phyloP scores from a whole-genome alignment of 2,888 invertebrate genomes.

The Conus canariensis region DNA sequence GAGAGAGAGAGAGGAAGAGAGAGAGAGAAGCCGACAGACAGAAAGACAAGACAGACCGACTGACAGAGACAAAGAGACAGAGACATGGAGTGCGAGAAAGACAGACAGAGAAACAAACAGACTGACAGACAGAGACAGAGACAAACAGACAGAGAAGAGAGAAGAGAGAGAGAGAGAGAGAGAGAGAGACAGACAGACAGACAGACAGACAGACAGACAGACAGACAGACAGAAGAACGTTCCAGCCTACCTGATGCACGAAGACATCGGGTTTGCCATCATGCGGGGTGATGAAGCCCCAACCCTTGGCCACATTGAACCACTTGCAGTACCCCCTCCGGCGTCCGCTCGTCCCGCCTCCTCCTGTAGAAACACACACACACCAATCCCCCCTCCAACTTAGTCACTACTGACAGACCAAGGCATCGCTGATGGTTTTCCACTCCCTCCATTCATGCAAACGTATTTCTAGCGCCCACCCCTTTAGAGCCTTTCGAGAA shows the following conservation, averaged over 20 bases:
- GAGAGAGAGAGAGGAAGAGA: neutral
- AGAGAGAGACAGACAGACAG: too few relatives aligned
- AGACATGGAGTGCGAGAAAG: neutral
- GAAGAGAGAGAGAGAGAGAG: too few relatives aligned
- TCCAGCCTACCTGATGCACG: constrained; percentile 94
- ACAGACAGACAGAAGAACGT: neutral
- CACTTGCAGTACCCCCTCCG: constrained; percentile 93
- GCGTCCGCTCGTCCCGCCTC: constrained; percentile 71
- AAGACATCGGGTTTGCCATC: constrained; percentile 95
- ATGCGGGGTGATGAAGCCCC: constrained; percentile 95
- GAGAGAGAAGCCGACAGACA: constrained; percentile 10
- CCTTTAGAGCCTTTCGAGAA: too few relatives aligned
- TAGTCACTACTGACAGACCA: too few relatives aligned
- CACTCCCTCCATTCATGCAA: too few relatives aligned
- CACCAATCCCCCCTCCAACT: too few relatives aligned
- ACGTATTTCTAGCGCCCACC: too few relatives aligned
- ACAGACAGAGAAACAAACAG: too few relatives aligned
- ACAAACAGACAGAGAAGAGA: too few relatives aligned
- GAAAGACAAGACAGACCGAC: neutral
- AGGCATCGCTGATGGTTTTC: too few relatives aligned
- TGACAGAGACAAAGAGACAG: neutral
- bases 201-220: neutral
- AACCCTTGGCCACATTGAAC: constrained; percentile 97
- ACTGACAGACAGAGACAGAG: neutral
- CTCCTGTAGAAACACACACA: constrained; percentile 34